These are phyloP conservation scores for Drosophila ananassae DNA, from an alignment of 1,140 invertebrate species.

Conservation along the genomic window DNA sequence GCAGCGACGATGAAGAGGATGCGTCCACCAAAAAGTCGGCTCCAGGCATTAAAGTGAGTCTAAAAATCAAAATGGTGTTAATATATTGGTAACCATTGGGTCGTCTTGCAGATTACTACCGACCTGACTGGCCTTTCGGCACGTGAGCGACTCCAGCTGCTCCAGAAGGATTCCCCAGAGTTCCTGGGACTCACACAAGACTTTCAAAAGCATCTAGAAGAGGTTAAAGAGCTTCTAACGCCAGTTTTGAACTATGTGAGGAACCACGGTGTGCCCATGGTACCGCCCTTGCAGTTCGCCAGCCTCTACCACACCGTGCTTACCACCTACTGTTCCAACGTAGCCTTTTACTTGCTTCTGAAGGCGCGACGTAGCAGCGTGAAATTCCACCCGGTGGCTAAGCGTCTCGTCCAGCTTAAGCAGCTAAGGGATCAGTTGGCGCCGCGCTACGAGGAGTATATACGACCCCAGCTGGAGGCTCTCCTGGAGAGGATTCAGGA, in stretches of 20 bases:
- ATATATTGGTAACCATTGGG: background rate
- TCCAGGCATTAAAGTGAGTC: background rate
- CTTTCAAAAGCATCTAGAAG: conserved; percentile 89
- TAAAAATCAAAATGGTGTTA: background rate
- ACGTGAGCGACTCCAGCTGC: conserved; percentile 89
- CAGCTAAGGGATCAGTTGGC: conserved; percentile 90
- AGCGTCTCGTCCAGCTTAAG: conserved; percentile 91
- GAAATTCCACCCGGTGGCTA: conserved; percentile 93
- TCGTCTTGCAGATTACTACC: conserved; percentile 71
- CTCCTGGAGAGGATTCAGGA: conserved; percentile 85
- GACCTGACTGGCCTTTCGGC: conserved; percentile 91
- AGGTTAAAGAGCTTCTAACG: conserved; percentile 87
- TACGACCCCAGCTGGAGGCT: conserved; percentile 88
- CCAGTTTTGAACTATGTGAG: conserved; percentile 88
- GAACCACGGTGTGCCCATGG: conserved; percentile 83
- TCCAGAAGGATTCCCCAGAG: conserved; percentile 94
- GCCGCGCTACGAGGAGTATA: conserved; percentile 68
- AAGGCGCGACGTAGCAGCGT: conserved; percentile 89
- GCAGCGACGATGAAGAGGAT: conserved; percentile 69
- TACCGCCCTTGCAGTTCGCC: conserved; percentile 86
- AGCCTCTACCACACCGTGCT: conserved; percentile 89
- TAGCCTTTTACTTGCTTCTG: conserved; percentile 93
- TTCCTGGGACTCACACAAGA: conserved; percentile 90
- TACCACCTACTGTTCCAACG: conserved; percentile 93
- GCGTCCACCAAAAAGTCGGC: conserved; percentile 25